These are phyloP conservation scores for Drosophila pseudoananassae DNA, from an alignment of 1,140 invertebrate species.

Conservation along the genomic window DNA sequence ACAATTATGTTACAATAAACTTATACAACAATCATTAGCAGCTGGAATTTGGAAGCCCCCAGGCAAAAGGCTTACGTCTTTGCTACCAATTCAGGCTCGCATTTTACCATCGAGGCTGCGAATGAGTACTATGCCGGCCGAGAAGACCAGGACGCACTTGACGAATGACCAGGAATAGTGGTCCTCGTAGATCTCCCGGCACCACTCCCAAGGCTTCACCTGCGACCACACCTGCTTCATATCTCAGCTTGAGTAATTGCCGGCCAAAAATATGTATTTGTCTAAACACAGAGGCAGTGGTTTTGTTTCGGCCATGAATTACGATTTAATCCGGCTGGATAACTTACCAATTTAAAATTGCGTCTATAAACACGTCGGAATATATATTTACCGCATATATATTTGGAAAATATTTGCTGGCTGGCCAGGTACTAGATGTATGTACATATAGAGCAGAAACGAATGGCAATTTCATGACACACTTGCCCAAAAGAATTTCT, in stretches of 20 bases:
- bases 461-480: slow-evolving; percentile 51
- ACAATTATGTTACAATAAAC: not conserved
- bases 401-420: slow-evolving; percentile 25
- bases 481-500: slow-evolving; percentile 46
- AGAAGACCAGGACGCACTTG: slow-evolving; percentile 31
- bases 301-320: slow-evolving; percentile 3
- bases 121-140: slow-evolving; percentile 22
- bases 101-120: slow-evolving; percentile 30
- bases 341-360: slow-evolving; percentile 34
- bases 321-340: slow-evolving; percentile 25
- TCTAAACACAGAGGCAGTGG: slow-evolving; percentile 1
- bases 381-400: slow-evolving; percentile 7
- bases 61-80: not conserved
- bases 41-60: not conserved
- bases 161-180: slow-evolving; percentile 32
- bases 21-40: not conserved
- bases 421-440: slow-evolving; percentile 22
- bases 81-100: not conserved
- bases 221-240: slow-evolving; percentile 31
- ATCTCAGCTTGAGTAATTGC: slow-evolving; percentile 32
- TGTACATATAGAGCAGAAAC: slow-evolving; percentile 25
- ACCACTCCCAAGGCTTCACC: slow-evolving; percentile 19
- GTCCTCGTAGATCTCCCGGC: slow-evolving; percentile 20
- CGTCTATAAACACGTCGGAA: slow-evolving; percentile 2
- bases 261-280: not conserved